These are phyloP conservation scores for Dromius quadrimaculatus DNA, from an alignment of 2,888 invertebrate species.

Conservation along the genomic window DNA sequence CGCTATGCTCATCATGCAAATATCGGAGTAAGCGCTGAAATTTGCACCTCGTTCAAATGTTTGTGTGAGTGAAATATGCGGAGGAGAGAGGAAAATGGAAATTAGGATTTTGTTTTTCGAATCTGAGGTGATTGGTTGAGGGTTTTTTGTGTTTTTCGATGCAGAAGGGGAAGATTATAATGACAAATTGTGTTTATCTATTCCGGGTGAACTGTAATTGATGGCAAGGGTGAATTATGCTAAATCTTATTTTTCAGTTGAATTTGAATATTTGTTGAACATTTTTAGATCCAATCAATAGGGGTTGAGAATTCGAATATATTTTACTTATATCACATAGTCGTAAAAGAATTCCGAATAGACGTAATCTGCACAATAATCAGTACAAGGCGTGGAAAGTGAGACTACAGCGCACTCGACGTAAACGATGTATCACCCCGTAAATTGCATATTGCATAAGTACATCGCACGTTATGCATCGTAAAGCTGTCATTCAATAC, in stretches of 20 bases:
- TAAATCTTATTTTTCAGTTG: constrained; percentile 15
- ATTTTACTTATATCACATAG: too few species aligned
- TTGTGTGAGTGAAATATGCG: constrained; percentile 25
- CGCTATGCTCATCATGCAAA: constrained; percentile 47
- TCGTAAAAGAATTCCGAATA: too few species aligned
- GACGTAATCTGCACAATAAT: too few species aligned
- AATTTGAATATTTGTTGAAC: too few species aligned
- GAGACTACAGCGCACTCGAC: too few species aligned
- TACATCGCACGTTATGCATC: too few species aligned
- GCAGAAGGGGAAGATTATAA: constrained; percentile 14
- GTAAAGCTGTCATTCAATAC: too few species aligned
- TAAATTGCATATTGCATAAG: too few species aligned
- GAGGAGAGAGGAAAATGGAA: constrained; percentile 18
- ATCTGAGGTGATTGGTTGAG: constrained; percentile 27
- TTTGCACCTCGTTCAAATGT: constrained; percentile 28
- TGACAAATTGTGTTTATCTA: constrained; percentile 35
- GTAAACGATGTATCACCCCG: too few species aligned
- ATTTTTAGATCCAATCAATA: too few species aligned
- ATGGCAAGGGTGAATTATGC: constrained; percentile 6
- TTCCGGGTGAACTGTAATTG: constrained; percentile 25
- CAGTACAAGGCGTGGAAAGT: too few species aligned
- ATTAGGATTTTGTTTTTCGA: constrained; percentile 36
- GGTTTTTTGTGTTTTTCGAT: constrained; percentile 18
- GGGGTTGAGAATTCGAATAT: too few species aligned
- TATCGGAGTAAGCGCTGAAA: constrained; percentile 36